Conservation (phyloP, 2,797 vertebrate genomes). For the Chaetophractus vellerosus region DNA sequence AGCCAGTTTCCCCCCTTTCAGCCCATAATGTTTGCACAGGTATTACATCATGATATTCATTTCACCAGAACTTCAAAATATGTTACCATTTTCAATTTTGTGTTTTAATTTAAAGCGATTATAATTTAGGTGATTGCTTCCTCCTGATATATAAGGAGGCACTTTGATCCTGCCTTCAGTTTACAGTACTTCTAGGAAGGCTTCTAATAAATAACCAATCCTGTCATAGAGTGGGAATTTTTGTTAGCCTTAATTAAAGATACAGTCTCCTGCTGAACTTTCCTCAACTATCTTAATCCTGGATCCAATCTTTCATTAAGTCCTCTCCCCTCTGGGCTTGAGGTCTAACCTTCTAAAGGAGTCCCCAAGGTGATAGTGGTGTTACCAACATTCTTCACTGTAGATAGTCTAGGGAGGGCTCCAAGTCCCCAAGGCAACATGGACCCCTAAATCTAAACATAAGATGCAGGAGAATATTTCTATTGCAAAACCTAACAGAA, state of each 20-base stretch:
- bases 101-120: neutral
- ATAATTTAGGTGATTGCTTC: neutral
- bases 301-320: neutral
- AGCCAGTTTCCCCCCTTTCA: neutral
- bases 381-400: constrained; percentile 11
- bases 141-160: neutral
- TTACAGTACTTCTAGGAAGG: neutral
- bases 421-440: neutral
- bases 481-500: constrained; percentile 4
- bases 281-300: constrained; percentile 29
- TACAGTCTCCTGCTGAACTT: constrained; percentile 16
- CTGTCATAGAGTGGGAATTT: constrained; percentile 12
- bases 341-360: constrained; percentile 52
- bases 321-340: neutral
- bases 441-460: neutral
- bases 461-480: neutral
- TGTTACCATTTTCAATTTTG: neutral
- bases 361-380: neutral
- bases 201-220: constrained; percentile 26
- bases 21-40: neutral
- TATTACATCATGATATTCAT: constrained; percentile 1
- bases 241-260: constrained; percentile 44
- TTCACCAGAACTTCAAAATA: constrained; percentile 41
- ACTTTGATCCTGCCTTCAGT: constrained; percentile 32
- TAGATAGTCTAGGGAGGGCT: neutral